Evolutionary conservation across 2,797 vertebrate genomes (phyloP), one percentile per base, ranked within the genome.

Genomic region (Gallinago solitaria): DNA sequence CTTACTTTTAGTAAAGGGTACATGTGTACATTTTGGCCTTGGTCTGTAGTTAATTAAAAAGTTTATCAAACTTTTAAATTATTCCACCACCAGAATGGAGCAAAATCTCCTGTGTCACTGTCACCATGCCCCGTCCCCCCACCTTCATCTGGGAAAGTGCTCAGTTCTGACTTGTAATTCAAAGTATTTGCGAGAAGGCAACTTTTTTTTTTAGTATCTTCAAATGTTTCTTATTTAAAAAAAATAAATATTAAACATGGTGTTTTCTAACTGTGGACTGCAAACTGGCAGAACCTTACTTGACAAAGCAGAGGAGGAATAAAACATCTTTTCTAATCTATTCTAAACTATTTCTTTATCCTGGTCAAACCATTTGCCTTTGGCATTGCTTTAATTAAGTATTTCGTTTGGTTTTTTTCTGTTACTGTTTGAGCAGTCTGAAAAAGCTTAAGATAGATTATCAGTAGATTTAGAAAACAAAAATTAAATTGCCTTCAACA

Each of bases 231-330:
- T 48, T 51, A 51, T 2, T n/a, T 37, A 81, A 16, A 81, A 70
- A 47, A 51, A 71, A 13, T 13, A 48, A 24, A 48, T 24, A 48
- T 47, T 47, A 47, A 47, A 23, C 11, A 3, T 47, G 4, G 1
- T 8, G 50, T 43, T 45, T 28, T 14, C 16, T 65, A 61, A 16
- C 27, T 9, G 0, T 28, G 12, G 12, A 59, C 11, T 1, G 0
- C 19, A 35, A 7, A 2, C 16, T 59, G 76, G 13, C 56, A 80
- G 32, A 70, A 41, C 37, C 24, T 56, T 67, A 70, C 20, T 45
- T 60, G 33, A 47, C 48, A 57, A 61, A 71, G 33, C 48, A 47
- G 53, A 67, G 41, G 17, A 68, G 20, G 33, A 77, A 57, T 65
- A 63, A 84, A 85, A 51, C 16, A 6, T 37, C 28, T 45, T 60